Evolutionary conservation across 2,113 vertebrate genomes (phyloP).

Genomic region (Progne subis): DNA sequence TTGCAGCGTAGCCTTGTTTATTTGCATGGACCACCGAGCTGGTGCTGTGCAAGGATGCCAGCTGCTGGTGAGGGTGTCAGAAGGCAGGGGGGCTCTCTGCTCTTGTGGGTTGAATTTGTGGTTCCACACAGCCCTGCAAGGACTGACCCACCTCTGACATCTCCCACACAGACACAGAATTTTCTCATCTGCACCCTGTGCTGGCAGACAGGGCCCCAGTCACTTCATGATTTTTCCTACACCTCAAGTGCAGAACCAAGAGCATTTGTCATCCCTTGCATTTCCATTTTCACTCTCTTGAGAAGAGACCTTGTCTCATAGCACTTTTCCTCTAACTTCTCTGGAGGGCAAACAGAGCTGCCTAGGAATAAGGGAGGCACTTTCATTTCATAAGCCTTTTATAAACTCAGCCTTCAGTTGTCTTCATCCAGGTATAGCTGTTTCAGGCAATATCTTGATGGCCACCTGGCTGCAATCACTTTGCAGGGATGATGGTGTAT

Average conservation of each 20-base stretch:
- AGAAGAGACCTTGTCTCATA: background rate
- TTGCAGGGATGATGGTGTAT: background rate
- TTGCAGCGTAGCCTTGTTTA: background rate
- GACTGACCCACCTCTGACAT: background rate
- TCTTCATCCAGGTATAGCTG: background rate
- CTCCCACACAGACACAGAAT: fast-evolving
- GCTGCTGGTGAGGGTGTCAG: background rate
- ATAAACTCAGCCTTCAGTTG: background rate
- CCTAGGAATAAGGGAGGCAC: background rate
- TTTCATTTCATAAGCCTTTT: background rate
- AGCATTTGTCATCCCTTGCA: background rate
- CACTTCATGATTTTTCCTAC: background rate
- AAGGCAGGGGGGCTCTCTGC: background rate
- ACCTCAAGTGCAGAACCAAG: background rate
- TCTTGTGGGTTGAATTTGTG: background rate
- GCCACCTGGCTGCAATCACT: background rate
- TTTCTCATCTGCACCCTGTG: background rate
- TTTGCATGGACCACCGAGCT: background rate
- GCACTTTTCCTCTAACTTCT: background rate
- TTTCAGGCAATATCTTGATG: conserved; percentile 25
- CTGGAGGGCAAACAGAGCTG: background rate
- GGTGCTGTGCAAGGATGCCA: background rate
- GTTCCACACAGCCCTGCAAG: background rate
- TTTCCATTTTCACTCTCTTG: background rate
- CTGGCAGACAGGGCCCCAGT: fast-evolving